Conservation (phyloP, 2,888 invertebrate genomes). For the Drosophila testacea region DNA sequence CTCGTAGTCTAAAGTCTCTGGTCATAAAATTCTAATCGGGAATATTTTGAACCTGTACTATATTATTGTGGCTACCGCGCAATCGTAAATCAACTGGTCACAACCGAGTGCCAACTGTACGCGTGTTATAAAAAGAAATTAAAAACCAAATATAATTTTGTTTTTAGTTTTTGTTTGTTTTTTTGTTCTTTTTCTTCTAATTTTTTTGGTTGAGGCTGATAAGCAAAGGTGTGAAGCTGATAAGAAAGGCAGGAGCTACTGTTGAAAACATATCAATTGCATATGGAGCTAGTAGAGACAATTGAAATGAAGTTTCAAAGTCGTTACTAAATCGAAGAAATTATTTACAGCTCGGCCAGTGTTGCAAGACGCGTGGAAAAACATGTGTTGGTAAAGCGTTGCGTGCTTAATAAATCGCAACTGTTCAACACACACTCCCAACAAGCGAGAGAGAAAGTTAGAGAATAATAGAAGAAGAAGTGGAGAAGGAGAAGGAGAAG, state of each 20-base stretch:
- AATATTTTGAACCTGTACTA: constrained; percentile 19
- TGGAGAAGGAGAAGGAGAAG: background rate
- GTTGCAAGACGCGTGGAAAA: constrained; percentile 45
- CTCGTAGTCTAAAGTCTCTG: constrained; percentile 33
- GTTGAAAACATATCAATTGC: constrained; percentile 67
- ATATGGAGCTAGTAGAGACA: constrained; percentile 37
- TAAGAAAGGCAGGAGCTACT: constrained; percentile 60
- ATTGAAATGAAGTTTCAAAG: constrained; percentile 20
- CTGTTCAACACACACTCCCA: constrained; percentile 3
- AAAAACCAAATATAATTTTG: constrained; percentile 36
- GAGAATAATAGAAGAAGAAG: background rate
- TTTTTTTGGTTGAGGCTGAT: constrained; percentile 42
- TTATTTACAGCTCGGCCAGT: constrained; percentile 69
- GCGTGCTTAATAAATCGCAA: constrained; percentile 7
- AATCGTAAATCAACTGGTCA: constrained; percentile 63
- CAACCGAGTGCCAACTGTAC: constrained; percentile 59
- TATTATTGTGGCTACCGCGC: constrained; percentile 38
- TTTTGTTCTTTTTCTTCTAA: background rate
- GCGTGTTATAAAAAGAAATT: constrained; percentile 52
- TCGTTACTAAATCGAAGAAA: constrained; percentile 42
- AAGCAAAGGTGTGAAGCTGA: constrained; percentile 63
- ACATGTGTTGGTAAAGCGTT: constrained; percentile 46
- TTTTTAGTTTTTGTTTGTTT: background rate
- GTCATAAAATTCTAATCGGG: constrained; percentile 34
- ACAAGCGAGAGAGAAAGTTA: constrained; percentile 2